Base-by-base conservation (phyloP, 2,888 invertebrate genomes). In the Vesta saturnalis region DNA sequence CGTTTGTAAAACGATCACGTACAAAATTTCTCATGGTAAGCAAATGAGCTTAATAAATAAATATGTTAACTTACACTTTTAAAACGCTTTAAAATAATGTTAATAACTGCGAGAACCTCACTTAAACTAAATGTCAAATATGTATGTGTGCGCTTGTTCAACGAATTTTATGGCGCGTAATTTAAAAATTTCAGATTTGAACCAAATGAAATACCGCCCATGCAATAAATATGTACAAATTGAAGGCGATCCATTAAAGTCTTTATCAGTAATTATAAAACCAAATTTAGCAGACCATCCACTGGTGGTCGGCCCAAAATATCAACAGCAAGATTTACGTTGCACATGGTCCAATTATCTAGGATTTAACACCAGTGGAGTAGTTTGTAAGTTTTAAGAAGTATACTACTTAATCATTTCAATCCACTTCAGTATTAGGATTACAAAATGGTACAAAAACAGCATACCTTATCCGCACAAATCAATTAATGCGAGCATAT, bases 201-300 rank as follows among this genome's bases (percentile, higher is more conserved):
- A 94, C 83, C 84, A 86, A 49, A 81, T 94, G 81, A 85, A 91
- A 61, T 86, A 86, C 46, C 86, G 92, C 18, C 88, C 89, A 1
- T 87, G 87, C 1, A 85, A 85, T 23, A 82, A 89, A 62, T 84
- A 89, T 70, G 87, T 91, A 0, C 83, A 86, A 64, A 90, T 94
- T 55, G 86, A 89, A 62, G 91, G 92, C 0, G 85, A 89, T 30
- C 90, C 92, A 0, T 88, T 87, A 69, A 85, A 87, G 49, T 83
- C 87, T 55, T 84, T 88, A 66, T 78, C 84, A 8, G 88, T 94
- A 0, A 83, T 85, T 19, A 85, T 91, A 1, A 85, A 87, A 5
- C 86, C 89, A 0, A 93, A 91, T 83, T 90, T 89, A 76, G 91
- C 93, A 0, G 94, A 95, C 80, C 85, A 94, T 83, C 88, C 91